phyloP scores from a whole-genome alignment of 2,113 vertebrate genomes.

The Lepisosteus oculatus region DNA sequence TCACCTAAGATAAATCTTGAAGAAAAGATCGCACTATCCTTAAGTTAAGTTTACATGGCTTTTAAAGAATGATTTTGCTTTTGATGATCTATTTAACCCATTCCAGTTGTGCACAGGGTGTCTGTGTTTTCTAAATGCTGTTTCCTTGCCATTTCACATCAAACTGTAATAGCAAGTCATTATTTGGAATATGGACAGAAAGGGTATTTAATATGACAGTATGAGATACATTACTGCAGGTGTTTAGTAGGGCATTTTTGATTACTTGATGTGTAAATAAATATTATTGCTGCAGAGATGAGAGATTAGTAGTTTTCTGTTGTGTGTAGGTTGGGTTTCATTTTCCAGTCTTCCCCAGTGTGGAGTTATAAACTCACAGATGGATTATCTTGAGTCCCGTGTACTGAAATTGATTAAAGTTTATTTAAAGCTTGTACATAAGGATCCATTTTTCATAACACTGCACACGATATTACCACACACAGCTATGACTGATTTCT shows the following conservation, averaged over 20 bases:
- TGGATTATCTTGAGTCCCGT: constrained; percentile 33
- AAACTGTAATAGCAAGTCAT: too few species aligned
- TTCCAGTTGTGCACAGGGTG: too few species aligned
- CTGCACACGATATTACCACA: constrained; percentile 23
- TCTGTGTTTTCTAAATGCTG: too few species aligned
- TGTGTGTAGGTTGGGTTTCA: constrained; percentile 21
- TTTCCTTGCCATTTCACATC: too few species aligned
- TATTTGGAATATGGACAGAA: constrained; percentile 7
- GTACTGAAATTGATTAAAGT: constrained; percentile 44
- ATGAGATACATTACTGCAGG: constrained; percentile 7
- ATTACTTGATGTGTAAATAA: constrained; percentile 24
- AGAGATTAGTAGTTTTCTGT: constrained; percentile 3
- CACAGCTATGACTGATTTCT: constrained; percentile 14
- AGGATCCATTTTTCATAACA: constrained; percentile 34
- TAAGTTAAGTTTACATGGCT: too few species aligned
- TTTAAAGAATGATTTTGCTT: too few species aligned
- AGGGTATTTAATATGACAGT: constrained; percentile 19
- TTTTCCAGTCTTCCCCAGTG: constrained; percentile 6
- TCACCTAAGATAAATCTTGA: too few species aligned
- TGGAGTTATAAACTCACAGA: constrained; percentile 32
- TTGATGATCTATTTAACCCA: too few species aligned
- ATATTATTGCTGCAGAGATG: constrained; percentile 12
- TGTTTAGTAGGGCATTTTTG: constrained; percentile 3
- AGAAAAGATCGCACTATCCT: too few species aligned
- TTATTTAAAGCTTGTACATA: constrained; percentile 40